A percentile compares a stretch with the other conserved stretches of the same genome.
phyloP scores from a whole-genome alignment of 2,113 vertebrate species.

The Salvator merianae region DNA sequence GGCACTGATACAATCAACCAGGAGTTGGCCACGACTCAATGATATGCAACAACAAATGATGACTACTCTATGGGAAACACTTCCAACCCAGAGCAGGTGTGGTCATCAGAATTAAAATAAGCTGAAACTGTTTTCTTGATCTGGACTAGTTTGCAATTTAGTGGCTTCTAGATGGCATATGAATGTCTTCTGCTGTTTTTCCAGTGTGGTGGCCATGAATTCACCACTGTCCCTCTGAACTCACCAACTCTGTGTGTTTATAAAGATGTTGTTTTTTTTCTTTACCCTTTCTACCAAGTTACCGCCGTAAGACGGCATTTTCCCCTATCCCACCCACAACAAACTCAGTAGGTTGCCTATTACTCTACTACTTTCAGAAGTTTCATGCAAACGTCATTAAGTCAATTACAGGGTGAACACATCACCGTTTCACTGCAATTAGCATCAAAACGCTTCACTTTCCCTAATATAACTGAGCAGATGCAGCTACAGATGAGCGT shows the following conservation, averaged over 20 bases:
- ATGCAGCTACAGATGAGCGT: slow-evolving; percentile 72
- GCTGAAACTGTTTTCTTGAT: not conserved
- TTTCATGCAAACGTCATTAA: slow-evolving; percentile 79
- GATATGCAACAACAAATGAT: not conserved
- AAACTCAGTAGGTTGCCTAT: slow-evolving; percentile 67
- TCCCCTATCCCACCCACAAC: slow-evolving; percentile 61
- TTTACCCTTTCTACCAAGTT: slow-evolving; percentile 15
- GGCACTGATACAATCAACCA: too few species aligned
- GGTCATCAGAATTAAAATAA: not conserved
- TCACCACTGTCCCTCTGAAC: not conserved
- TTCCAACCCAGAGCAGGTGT: not conserved
- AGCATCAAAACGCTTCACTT: slow-evolving; percentile 75
- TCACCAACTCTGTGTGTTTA: not conserved
- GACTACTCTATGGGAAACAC: not conserved
- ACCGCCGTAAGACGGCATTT: slow-evolving; percentile 8
- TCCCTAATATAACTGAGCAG: slow-evolving; percentile 73
- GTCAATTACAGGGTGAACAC: slow-evolving; percentile 77
- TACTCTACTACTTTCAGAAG: slow-evolving; percentile 68
- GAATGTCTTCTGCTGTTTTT: not conserved
- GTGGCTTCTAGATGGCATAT: not conserved
- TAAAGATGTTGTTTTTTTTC: slow-evolving; percentile 17
- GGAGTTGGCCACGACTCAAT: too few species aligned
- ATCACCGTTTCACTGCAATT: slow-evolving; percentile 77
- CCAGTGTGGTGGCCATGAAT: not conserved
- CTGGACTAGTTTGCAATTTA: not conserved